Base-by-base conservation (phyloP, 2,797 vertebrate genomes). In the Mycteria americana region DNA sequence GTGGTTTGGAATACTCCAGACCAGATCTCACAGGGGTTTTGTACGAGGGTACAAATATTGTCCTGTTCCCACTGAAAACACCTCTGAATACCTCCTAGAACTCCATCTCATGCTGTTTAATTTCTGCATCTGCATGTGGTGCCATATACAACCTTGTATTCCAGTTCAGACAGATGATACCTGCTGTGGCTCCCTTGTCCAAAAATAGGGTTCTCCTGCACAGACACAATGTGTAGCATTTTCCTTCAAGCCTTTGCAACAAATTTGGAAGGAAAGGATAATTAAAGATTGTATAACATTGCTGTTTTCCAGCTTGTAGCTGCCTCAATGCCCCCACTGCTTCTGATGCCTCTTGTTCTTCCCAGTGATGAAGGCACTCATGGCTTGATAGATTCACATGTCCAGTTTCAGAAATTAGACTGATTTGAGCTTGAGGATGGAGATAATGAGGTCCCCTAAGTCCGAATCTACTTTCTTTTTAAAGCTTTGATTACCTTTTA, bases 341-440 rank as follows among this genome's bases (percentile, higher is more conserved):
- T 74, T 27, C 54, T 18, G n/a, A 53, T 21, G 11, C 9, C 11
- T 70, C 57, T 53, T 48, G 45, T 14, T 65, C 70, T 65, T 64
- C 39, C n/a, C 45, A 19, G 5, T 50, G 62, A 37, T 0, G 22
- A 75, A 0, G 2, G 35, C 35, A 30, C 48, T 60, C 1, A 1
- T 56, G 67, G 51, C 53, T 60, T 37, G 13, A 27, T 10, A 50
- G 35, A 78, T 24, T 82, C 41, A 60, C 27, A 65, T 0, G 2
- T 25, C 28, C 6, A 9, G 17, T 80, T 81, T 65, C 54, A 45
- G 25, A 39, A 78, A 45, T 18, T 15, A 67, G 37, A 77, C 14
- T 24, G 37, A 78, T 28, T 33, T 39, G 25, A 73, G n/a, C 43
- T 76, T 78, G 54, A 45, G 28, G 21, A 60, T 45, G 65, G 48